Percentiles rank a stretch among this genome's conserved stretches.
phyloP scores from a whole-genome alignment of 2,888 invertebrate genomes.

The Leptinotarsa peninsularis region DNA sequence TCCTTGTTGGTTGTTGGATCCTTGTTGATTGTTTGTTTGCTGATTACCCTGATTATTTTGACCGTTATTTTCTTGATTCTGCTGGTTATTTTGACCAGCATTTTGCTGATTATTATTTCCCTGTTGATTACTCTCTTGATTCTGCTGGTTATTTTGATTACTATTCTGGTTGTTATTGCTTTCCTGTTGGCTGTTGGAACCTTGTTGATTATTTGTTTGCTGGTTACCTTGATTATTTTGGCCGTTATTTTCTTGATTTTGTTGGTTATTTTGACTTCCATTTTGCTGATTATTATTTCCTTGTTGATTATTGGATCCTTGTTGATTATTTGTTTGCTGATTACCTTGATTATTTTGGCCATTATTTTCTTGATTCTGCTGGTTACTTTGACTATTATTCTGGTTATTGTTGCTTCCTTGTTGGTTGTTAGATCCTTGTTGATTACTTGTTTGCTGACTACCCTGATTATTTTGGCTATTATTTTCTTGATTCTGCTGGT shows the following conservation, averaged over 20 bases:
- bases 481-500: constrained; percentile 44
- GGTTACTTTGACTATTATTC: constrained; percentile 10
- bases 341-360: constrained; percentile 33
- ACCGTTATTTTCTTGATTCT: constrained; percentile 40
- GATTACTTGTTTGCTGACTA: constrained; percentile 24
- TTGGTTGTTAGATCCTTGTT: constrained; percentile 14
- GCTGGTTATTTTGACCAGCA: constrained; percentile 35
- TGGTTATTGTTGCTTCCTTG: constrained; percentile 27
- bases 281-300: constrained; percentile 39
- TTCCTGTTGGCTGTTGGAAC: constrained; percentile 19
- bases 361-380: constrained; percentile 34
- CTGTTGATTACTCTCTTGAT: constrained; percentile 38
- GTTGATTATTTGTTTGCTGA: constrained; percentile 34
- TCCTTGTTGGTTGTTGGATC: constrained; percentile 33
- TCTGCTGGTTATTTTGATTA: constrained; percentile 25
- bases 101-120: constrained; percentile 36
- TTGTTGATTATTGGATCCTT: constrained; percentile 21
- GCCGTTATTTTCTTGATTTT: constrained; percentile 33
- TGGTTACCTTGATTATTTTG: constrained; percentile 20
- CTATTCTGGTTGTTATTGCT: constrained; percentile 42
- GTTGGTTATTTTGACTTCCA: constrained; percentile 33
- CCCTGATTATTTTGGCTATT: constrained; percentile 29
- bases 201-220: no score
- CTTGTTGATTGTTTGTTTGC: constrained; percentile 39
- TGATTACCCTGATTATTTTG: constrained; percentile 46